Base-by-base conservation (phyloP, 2,113 vertebrate species). In the Candoia aspera region DNA sequence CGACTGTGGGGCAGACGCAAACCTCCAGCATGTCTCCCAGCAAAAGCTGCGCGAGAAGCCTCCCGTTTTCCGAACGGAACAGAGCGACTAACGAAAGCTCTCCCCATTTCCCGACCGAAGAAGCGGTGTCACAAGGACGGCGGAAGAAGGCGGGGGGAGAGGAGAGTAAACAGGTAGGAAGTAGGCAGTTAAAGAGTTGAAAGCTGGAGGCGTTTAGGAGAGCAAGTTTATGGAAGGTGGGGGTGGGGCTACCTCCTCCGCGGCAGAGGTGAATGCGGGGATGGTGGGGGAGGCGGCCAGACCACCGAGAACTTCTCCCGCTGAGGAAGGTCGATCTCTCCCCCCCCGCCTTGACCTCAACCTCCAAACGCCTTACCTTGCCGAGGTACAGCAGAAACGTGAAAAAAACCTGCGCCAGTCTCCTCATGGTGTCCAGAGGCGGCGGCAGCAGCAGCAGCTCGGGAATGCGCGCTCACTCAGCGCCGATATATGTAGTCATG, bases 401-500 rank as follows among this genome's bases (percentile, higher is more conserved):
- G 86, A 93, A 94, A 91, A 92, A 90, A 89, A 92, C 91, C 88
- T 54, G 94, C 88, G 60, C 93, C 92, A 90, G 95, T 62, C 89
- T 89, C 96, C 93, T 95, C 96, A 96, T 96, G 95, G 94, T 95
- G 93, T 84, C 55, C 55, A 73, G 12, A 21, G 13, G 84, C 1
- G 21, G 21, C 5, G 10, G 86, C 12, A 26, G 88, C 8, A 53
- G 19, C 29, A 1, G 64, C 29, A 42, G 8, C 59, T 79, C 26
- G 29, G 86, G 62, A 87, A 59, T 8, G 42, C 68, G 42, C 88
- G 88, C 84, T 91, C 87, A 59, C 94, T 95, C 92, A 94, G 92
- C 94, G 86, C 90, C 58, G 88, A 64, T 24, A 96, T 91, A 90
- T 92, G 95, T 96, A 95, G 96, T 95, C 97, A 97, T 97, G 96